Conservation (phyloP, 1,140 invertebrate genomes). For the Mizuhopecten yessoensis region DNA sequence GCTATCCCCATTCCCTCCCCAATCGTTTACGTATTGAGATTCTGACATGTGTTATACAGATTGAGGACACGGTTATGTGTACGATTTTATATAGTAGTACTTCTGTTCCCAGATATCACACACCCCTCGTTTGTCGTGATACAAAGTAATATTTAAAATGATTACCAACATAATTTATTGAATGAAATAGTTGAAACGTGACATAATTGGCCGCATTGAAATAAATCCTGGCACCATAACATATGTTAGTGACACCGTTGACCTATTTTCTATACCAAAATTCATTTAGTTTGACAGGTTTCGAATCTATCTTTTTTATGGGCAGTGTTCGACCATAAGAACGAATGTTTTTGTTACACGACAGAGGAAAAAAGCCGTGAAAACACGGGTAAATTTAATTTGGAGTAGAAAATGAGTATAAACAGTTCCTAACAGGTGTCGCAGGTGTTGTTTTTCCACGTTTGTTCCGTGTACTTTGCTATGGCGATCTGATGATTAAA, state of each 20-base stretch:
- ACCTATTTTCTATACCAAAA: not conserved
- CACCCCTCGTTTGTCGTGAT: not conserved
- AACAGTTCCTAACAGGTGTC: not conserved
- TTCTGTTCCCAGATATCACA: not conserved
- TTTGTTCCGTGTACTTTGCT: not conserved
- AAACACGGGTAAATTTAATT: constrained; percentile 19
- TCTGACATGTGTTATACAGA: no score
- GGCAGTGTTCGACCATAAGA: constrained; percentile 5
- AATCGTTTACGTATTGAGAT: no score
- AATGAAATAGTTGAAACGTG: constrained; percentile 29
- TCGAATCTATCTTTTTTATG: constrained; percentile 33
- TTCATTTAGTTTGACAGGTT: constrained; percentile 27
- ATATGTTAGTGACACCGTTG: not conserved
- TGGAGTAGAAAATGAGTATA: constrained; percentile 12
- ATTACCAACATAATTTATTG: constrained; percentile 21
- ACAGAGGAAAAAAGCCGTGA: not conserved
- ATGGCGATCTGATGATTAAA: not conserved
- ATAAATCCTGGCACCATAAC: not conserved
- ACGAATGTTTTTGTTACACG: constrained; percentile 27
- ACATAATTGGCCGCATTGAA: not conserved
- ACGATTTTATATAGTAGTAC: not conserved
- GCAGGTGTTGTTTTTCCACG: not conserved
- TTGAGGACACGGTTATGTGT: no score
- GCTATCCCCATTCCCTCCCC: no score
- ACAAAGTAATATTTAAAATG: not conserved